phyloP scores from a whole-genome alignment of 2,888 invertebrate species.

The Apamea sordens region DNA sequence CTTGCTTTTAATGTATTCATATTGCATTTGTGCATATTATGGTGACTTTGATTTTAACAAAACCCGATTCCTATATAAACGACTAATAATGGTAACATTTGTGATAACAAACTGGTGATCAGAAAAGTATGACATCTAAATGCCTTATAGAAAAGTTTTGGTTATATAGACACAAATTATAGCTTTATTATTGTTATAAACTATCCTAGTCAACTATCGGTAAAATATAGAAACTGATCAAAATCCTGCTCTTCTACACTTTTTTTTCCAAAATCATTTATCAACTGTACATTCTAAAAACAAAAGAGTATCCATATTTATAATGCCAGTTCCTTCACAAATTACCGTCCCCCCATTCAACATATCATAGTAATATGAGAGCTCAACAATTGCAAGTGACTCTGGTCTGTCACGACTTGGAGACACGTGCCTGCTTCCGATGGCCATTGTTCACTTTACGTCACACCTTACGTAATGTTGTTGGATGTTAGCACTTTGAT shows the following conservation, averaged over 20 bases:
- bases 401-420: constrained; percentile 65
- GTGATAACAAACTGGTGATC: neutral
- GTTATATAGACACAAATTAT: neutral
- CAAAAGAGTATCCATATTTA: neutral
- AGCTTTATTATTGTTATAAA: neutral
- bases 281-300: neutral
- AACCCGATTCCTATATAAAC: neutral
- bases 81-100: neutral
- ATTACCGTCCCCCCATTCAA: constrained; percentile 24
- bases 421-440: constrained; percentile 68
- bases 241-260: neutral
- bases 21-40: constrained; percentile 7
- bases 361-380: constrained; percentile 43
- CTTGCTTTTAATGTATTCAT: constrained; percentile 6
- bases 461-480: constrained; percentile 56
- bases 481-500: constrained; percentile 33
- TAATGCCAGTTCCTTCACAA: neutral
- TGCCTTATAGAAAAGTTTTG: neutral
- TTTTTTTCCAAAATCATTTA: neutral
- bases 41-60: neutral
- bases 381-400: constrained; percentile 61
- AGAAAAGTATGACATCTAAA: neutral
- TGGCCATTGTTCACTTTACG: constrained; percentile 65
- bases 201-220: neutral
- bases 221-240: neutral